A percentile compares a stretch with the other conserved stretches of the same genome.
These are phyloP conservation scores for Lipophrys pholis DNA, from an alignment of 2,113 vertebrate genomes.

Conservation along the genomic window DNA sequence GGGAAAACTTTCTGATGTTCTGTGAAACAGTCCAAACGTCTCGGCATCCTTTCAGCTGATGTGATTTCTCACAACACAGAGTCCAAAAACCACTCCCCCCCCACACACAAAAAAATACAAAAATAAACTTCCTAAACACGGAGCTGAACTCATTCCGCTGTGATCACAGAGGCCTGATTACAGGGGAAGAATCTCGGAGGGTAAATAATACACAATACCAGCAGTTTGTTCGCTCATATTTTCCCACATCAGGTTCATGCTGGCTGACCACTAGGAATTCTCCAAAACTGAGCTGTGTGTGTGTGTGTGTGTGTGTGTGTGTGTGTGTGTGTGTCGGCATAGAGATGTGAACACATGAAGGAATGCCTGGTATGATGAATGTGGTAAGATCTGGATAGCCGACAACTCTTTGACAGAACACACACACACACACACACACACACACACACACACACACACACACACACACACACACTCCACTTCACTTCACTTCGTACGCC, in stretches of 20 bases:
- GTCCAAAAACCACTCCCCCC: slow-evolving; percentile 23
- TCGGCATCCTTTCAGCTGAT: neutral
- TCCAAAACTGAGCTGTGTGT: slow-evolving; percentile 14
- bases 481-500: slow-evolving; percentile 14
- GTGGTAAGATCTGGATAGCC: slow-evolving; percentile 64
- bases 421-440: slow-evolving; percentile 7
- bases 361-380: slow-evolving; percentile 73
- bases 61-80: slow-evolving; percentile 15
- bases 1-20: too few relatives aligned
- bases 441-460: neutral
- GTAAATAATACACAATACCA: slow-evolving; percentile 27
- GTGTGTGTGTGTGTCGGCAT: slow-evolving; percentile 1
- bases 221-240: too few relatives aligned
- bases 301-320: slow-evolving; percentile 36
- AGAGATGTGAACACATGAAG: slow-evolving; percentile 52
- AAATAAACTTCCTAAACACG: slow-evolving; percentile 46
- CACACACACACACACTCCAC: too few relatives aligned
- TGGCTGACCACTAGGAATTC: slow-evolving; percentile 64
- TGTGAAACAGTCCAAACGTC: too few relatives aligned
- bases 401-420: slow-evolving; percentile 59
- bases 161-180: slow-evolving; percentile 51
- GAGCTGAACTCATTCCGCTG: slow-evolving; percentile 46
- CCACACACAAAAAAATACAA: slow-evolving; percentile 51
- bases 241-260: slow-evolving; percentile 47
- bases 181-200: slow-evolving; percentile 26